phyloP scores from a whole-genome alignment of 2,797 vertebrate genomes.

The Delichon dasypus region DNA sequence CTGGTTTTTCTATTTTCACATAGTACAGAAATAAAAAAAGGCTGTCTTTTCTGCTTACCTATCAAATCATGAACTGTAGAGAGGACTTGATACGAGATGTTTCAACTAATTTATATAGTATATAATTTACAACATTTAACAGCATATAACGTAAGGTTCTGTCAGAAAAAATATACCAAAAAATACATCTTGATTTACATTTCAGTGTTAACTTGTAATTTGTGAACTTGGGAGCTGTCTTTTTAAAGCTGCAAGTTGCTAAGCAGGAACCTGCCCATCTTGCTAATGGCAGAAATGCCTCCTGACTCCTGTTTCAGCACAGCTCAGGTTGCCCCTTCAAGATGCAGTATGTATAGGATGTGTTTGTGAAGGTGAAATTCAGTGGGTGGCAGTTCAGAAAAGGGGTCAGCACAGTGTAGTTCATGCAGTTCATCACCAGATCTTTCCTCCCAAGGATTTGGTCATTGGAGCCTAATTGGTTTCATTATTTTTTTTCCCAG shows the following conservation, averaged over 20 bases:
- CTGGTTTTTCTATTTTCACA: background rate
- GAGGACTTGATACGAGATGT: background rate
- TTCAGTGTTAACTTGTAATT: conserved; percentile 4
- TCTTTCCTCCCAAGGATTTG: background rate
- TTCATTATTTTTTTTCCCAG: background rate
- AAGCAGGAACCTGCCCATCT: background rate
- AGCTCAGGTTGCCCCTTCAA: background rate
- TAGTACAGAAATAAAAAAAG: background rate
- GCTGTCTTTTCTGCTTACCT: conserved; percentile 4
- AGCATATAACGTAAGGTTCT: background rate
- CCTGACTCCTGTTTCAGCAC: background rate
- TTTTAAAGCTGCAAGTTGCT: background rate
- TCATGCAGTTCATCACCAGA: background rate
- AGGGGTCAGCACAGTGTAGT: background rate
- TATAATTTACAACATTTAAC: background rate
- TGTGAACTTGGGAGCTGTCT: background rate
- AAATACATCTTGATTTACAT: background rate
- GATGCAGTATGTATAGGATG: background rate
- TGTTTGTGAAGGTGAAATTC: background rate
- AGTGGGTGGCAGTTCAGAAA: background rate
- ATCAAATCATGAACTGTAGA: background rate
- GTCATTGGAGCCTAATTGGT: background rate
- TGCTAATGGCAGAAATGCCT: background rate
- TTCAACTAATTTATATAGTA: conserved; percentile 16
- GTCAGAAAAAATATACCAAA: conserved; percentile 9